A percentile compares a stretch with the other conserved stretches of the same genome.
Evolutionary conservation across 2,888 invertebrate genomes (phyloP).

Genomic region (Salpingus planirostris): DNA sequence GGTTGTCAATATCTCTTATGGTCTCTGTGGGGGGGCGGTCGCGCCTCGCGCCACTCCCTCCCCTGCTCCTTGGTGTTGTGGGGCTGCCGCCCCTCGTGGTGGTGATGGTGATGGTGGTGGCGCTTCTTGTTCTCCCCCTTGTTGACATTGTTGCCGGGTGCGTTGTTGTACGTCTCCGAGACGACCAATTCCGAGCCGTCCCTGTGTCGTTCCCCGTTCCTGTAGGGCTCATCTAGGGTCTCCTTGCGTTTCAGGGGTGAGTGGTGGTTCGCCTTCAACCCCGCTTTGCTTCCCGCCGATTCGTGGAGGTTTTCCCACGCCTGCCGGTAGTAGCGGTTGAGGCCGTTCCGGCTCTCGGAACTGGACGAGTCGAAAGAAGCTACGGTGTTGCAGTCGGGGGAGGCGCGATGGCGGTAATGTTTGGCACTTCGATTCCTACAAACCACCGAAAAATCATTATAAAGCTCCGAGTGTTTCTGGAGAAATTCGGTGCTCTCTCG

Average conservation of each 20-base stretch:
- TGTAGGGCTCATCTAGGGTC: constrained; percentile 58
- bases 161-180: constrained; percentile 45
- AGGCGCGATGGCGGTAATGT: constrained; percentile 81
- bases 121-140: constrained; percentile 50
- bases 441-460: too few species aligned
- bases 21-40: constrained; percentile 47
- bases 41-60: constrained; percentile 46
- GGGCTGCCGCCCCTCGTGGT: constrained; percentile 46
- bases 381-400: constrained; percentile 85
- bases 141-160: constrained; percentile 1
- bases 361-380: constrained; percentile 84
- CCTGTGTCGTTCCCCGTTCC: constrained; percentile 38
- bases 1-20: constrained; percentile 46
- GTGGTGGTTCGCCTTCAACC: constrained; percentile 39
- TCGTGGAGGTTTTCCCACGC: constrained; percentile 92
- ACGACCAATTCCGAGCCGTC: constrained; percentile 73
- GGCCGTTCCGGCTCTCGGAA: constrained; percentile 68
- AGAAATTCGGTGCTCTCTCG: too few species aligned
- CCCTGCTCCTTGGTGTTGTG: constrained; percentile 51
- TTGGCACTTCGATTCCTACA: constrained; percentile 71
- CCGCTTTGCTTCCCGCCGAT: constrained; percentile 56
- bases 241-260: constrained; percentile 59
- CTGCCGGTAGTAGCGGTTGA: constrained; percentile 82
- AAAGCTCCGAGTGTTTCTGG: too few species aligned
- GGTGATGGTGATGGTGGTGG: constrained; percentile 70